Base-by-base conservation (phyloP, 2,888 invertebrate genomes). In the Lampropteryx suffumata region DNA sequence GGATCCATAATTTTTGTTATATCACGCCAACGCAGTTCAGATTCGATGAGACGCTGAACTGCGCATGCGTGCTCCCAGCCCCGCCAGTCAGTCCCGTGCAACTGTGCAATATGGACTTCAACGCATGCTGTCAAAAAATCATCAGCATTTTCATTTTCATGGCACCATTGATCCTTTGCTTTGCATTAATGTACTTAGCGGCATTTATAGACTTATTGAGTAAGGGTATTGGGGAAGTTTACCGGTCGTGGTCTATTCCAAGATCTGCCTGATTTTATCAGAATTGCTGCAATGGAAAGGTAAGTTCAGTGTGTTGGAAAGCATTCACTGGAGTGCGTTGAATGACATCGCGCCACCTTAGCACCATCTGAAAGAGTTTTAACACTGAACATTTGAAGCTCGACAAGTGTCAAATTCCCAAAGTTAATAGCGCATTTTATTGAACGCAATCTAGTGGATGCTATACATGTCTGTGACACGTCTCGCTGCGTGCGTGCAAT, bases 241-340 rank as follows among this genome's bases (percentile, higher is more conserved):
- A n/a, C n/a, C n/a, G n/a, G n/a, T n/a, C n/a, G n/a, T n/a, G n/a
- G 28, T 10, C n/a, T 28, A 1, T n/a, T 28, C 6, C 1, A n/a
- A 3, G n/a, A 2, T 4, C 28, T 5, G 4, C 34, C 6, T 10
- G 10, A 14, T 34, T n/a, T n/a, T n/a, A n/a, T n/a, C n/a, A 35
- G 13, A 12, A 10, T 4, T 32, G 41, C 10, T 27, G 5, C 33
- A 42, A 33, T 26, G 33, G 32, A 26, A 33, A 42, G 42, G 42
- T 42, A 24, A 42, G 42, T 42, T 24, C 5, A 24, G 24, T 24
- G 7, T 24, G 1, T 5, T 24, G 6, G 24, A n/a, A n/a, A n/a
- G n/a, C n/a, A n/a, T n/a, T n/a, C n/a, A n/a, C n/a, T n/a, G n/a
- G n/a, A n/a, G n/a, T n/a, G n/a, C n/a, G n/a, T n/a, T n/a, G n/a